A percentile compares a stretch with the other conserved stretches of the same genome.
Evolutionary conservation across 1,140 invertebrate genomes (phyloP).

Genomic region (Brachionus manjavacas): DNA sequence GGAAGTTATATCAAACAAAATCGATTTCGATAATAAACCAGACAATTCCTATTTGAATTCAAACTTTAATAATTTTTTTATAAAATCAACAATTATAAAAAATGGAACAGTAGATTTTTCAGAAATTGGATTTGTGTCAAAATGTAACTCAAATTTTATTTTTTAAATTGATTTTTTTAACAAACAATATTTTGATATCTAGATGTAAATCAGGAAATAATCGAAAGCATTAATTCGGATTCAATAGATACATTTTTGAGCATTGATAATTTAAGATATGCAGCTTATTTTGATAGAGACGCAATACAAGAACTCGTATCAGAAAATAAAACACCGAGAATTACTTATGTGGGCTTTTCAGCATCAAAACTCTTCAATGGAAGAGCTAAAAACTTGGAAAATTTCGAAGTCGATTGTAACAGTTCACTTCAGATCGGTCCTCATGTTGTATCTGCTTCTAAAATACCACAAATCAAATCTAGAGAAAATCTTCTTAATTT

Average conservation of each 20-base stretch:
- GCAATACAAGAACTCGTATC: neutral
- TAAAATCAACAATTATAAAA: neutral
- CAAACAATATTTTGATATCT: neutral
- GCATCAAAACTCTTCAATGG: neutral
- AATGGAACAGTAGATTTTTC: neutral
- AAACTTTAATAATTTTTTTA: slow-evolving; percentile 14
- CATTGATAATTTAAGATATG: neutral
- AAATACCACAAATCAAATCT: neutral
- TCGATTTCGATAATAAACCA: neutral
- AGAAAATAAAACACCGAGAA: neutral
- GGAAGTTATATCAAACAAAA: neutral
- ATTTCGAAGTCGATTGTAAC: neutral
- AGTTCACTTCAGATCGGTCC: neutral
- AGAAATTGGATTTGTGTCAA: neutral
- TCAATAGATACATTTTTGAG: neutral
- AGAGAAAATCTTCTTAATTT: neutral
- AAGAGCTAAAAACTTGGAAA: neutral
- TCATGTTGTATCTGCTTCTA: neutral
- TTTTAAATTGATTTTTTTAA: neutral
- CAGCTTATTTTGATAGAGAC: neutral
- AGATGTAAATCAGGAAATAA: neutral
- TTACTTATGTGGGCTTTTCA: neutral
- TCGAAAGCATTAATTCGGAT: neutral
- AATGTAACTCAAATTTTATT: neutral
- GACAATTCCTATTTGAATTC: neutral